Evolutionary conservation across 2,113 vertebrate genomes (phyloP).

Genomic region (Gopherus flavomarginatus): DNA sequence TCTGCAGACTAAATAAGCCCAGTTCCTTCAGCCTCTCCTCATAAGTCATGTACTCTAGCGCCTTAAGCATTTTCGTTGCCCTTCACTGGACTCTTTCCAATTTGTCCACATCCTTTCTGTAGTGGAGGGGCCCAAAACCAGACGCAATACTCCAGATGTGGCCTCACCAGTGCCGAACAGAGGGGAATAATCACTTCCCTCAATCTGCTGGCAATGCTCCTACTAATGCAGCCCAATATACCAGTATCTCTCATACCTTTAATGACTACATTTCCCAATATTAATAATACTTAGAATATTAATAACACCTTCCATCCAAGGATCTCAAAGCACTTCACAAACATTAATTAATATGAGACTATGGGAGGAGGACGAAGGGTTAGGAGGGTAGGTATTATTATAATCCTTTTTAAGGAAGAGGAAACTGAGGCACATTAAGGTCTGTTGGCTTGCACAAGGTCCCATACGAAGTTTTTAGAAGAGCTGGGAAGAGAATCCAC

Average conservation of each 20-base stretch:
- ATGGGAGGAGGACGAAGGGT: not conserved
- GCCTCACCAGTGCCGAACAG: too few species aligned
- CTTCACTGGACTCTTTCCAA: too few species aligned
- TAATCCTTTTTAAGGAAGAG: not conserved
- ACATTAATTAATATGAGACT: not conserved
- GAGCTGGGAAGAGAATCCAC: rapidly evolving
- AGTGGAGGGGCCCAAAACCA: too few species aligned
- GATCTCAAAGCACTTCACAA: conserved; percentile 20
- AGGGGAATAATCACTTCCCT: too few species aligned
- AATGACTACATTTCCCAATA: conserved; percentile 69
- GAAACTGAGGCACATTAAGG: rapidly evolving
- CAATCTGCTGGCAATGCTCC: too few species aligned
- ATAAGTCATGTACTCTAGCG: too few species aligned
- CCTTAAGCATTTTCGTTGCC: too few species aligned
- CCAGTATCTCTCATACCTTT: conserved; percentile 24
- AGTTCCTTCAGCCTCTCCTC: too few species aligned
- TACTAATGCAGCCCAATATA: too few species aligned
- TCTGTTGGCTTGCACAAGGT: not conserved
- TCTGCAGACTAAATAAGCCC: too few species aligned
- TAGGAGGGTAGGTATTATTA: not conserved
- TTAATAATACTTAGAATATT: conserved; percentile 45
- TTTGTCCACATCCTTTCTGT: too few species aligned
- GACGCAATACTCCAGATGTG: too few species aligned
- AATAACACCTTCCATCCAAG: conserved; percentile 14
- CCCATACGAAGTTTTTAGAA: not conserved